These are phyloP conservation scores for Gallinago paraguaiae DNA, from an alignment of 2,113 vertebrate genomes.

Conservation along the genomic window DNA sequence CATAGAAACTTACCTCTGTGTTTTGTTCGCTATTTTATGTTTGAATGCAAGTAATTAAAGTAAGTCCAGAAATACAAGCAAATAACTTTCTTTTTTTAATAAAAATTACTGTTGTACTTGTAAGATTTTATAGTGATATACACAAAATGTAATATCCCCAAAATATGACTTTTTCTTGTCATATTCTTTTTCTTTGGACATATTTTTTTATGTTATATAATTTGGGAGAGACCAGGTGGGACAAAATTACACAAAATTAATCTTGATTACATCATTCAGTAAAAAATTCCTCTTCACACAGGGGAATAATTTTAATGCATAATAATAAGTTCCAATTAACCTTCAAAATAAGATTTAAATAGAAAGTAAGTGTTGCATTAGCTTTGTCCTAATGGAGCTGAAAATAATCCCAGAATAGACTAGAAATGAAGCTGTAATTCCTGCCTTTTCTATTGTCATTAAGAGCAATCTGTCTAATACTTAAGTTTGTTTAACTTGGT, in stretches of 20 bases:
- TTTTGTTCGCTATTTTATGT: neutral
- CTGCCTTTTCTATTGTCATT: neutral
- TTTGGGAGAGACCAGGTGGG: neutral
- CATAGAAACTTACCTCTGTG: neutral
- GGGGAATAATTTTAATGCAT: neutral
- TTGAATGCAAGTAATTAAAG: neutral
- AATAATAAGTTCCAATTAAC: constrained; percentile 16
- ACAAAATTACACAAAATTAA: neutral
- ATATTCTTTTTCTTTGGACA: neutral
- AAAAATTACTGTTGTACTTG: neutral
- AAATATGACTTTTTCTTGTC: neutral
- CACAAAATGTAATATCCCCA: neutral
- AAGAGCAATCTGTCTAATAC: neutral
- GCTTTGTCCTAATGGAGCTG: neutral
- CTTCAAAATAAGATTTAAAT: constrained; percentile 21
- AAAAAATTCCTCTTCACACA: neutral
- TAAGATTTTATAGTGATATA: neutral
- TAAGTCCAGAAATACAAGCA: neutral
- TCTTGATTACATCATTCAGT: neutral
- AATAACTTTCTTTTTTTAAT: neutral
- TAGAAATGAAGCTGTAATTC: neutral
- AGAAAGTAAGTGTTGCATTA: neutral
- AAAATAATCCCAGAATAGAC: neutral
- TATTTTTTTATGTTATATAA: neutral
- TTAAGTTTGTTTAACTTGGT: neutral